Percentiles rank a stretch among this genome's conserved stretches.
Evolutionary conservation across 2,113 vertebrate species (phyloP).

Genomic region (Corvus hawaiiensis): DNA sequence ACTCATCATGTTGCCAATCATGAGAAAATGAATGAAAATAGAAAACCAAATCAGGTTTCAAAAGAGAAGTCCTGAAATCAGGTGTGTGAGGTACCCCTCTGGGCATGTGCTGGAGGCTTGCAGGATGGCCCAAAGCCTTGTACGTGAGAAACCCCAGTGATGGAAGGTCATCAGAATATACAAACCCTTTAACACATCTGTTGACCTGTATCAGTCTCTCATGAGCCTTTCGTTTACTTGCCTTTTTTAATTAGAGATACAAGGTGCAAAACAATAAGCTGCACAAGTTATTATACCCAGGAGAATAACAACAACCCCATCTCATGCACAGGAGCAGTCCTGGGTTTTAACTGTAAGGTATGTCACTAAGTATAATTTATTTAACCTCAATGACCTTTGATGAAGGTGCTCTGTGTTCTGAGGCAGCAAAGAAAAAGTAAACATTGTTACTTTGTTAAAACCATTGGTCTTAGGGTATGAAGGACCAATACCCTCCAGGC

Average conservation of each 20-base stretch:
- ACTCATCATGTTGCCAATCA: not conserved
- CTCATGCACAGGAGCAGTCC: not conserved
- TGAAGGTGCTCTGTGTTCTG: not conserved
- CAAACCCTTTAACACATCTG: not conserved
- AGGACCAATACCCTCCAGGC: not conserved
- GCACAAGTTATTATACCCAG: not conserved
- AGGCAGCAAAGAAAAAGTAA: conserved; percentile 30
- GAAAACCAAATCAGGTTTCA: not conserved
- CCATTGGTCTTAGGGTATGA: not conserved
- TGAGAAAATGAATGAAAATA: not conserved
- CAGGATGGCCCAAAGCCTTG: not conserved
- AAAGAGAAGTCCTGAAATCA: not conserved
- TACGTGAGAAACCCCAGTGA: not conserved
- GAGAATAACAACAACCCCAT: not conserved
- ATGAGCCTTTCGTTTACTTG: not conserved
- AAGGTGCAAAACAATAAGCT: not conserved
- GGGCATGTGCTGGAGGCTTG: not conserved
- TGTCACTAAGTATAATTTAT: conserved; percentile 42
- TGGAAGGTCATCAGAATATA: not conserved
- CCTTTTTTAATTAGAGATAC: not conserved
- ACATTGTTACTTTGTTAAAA: conserved; percentile 23
- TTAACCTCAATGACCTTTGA: conserved; percentile 38
- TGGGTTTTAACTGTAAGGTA: not conserved
- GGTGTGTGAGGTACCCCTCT: not conserved
- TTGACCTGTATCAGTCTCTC: not conserved